Percentiles rank a stretch among this genome's conserved stretches.
Evolutionary conservation across 64 coral and sea anemone genomes (phyloP).

Genomic region (Montipora cactus): DNA sequence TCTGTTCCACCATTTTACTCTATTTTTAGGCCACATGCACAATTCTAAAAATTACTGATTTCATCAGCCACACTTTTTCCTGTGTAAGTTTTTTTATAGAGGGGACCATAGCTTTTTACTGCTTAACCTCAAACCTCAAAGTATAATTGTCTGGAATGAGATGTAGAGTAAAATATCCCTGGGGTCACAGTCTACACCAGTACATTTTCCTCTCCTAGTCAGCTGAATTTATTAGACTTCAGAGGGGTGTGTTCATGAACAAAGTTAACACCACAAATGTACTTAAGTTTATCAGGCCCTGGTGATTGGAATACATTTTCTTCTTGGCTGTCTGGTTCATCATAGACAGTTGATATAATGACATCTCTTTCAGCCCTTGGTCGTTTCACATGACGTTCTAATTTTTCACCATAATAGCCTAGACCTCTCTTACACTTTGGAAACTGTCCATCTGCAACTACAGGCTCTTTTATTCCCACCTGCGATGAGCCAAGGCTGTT

Average conservation of each 20-base stretch:
- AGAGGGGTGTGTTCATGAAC: slow-evolving; percentile 35
- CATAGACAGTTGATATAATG: slow-evolving; percentile 94
- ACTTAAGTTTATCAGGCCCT: slow-evolving; percentile 83
- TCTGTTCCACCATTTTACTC: too few species aligned
- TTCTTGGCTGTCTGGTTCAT: slow-evolving; percentile 78
- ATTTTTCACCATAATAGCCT: slow-evolving; percentile 97
- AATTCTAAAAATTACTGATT: too few species aligned
- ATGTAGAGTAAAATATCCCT: too few species aligned
- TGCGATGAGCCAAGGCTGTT: slow-evolving; percentile 77
- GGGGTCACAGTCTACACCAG: too few species aligned
- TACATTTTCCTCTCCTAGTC: too few species aligned
- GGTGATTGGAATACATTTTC: slow-evolving; percentile 62
- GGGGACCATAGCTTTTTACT: too few species aligned
- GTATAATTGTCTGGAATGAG: too few species aligned
- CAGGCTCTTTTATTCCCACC: slow-evolving; percentile 81
- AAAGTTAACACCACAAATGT: slow-evolving; percentile 85
- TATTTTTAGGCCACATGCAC: too few species aligned
- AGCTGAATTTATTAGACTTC: background rate
- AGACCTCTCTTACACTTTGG: slow-evolving; percentile 90
- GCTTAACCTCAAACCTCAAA: too few species aligned
- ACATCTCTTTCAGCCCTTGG: slow-evolving; percentile 83
- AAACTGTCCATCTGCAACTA: slow-evolving; percentile 86
- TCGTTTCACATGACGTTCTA: slow-evolving; percentile 82
- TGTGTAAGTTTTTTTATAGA: too few species aligned
- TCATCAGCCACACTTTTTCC: too few species aligned